These are phyloP conservation scores for Empis livida DNA, from an alignment of 2,888 invertebrate species.

Conservation along the genomic window DNA sequence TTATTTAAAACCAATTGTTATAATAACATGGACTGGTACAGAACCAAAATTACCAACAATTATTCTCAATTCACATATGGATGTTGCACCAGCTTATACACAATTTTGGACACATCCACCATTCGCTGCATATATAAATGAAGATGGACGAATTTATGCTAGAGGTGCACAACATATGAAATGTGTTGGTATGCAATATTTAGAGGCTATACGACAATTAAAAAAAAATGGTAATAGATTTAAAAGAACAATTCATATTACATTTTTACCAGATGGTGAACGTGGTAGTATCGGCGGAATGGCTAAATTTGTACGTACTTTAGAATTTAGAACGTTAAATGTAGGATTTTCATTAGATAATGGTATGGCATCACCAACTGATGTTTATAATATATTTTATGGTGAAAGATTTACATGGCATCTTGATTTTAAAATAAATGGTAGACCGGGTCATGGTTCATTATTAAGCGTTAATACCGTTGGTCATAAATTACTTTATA, in stretches of 20 bases:
- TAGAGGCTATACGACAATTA: constrained; percentile 57
- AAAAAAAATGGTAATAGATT: constrained; percentile 41
- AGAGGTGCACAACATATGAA: constrained; percentile 89
- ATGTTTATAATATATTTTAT: constrained; percentile 48
- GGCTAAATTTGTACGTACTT: constrained; percentile 48
- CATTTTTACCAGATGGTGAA: constrained; percentile 57
- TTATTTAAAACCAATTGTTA: constrained; percentile 61
- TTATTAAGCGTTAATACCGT: constrained; percentile 53
- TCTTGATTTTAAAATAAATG: constrained; percentile 49
- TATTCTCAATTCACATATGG: constrained; percentile 89
- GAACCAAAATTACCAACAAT: constrained; percentile 58
- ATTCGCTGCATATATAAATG: constrained; percentile 74
- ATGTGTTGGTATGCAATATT: constrained; percentile 63
- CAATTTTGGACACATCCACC: constrained; percentile 84
- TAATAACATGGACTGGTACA: constrained; percentile 72
- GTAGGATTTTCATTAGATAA: constrained; percentile 71
- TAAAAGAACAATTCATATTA: constrained; percentile 53
- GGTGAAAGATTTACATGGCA: constrained; percentile 59
- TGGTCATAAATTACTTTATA: constrained; percentile 52
- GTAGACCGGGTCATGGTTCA: constrained; percentile 67
- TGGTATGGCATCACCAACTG: constrained; percentile 56
- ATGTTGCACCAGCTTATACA: constrained; percentile 89
- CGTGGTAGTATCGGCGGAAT: constrained; percentile 60
- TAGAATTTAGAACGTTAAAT: constrained; percentile 56
- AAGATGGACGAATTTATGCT: constrained; percentile 74